Conservation (phyloP, 2,888 invertebrate species). For the Lycocerus yunnanus region DNA sequence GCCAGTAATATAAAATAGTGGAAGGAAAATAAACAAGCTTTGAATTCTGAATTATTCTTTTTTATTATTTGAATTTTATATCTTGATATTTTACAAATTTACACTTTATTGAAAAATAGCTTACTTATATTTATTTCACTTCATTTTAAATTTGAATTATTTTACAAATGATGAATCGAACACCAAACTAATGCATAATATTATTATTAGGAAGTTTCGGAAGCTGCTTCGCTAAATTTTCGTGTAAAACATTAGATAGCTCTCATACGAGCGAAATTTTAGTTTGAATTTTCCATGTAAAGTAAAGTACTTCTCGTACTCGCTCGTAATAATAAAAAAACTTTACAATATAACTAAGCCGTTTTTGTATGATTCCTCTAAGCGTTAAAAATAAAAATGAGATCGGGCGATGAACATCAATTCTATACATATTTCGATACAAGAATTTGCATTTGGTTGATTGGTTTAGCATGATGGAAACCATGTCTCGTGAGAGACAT, state of each 20-base stretch:
- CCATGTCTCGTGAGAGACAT: constrained; percentile 39
- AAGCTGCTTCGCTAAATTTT: background rate
- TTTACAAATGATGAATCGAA: background rate
- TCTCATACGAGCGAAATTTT: background rate
- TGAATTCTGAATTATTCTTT: constrained; percentile 1
- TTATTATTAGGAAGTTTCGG: no score
- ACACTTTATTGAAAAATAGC: background rate
- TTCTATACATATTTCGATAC: constrained; percentile 29
- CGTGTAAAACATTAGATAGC: background rate
- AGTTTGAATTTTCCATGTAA: background rate
- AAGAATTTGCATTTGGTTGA: constrained; percentile 40
- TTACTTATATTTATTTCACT: background rate
- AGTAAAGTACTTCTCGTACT: background rate
- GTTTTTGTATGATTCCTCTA: background rate
- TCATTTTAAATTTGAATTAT: background rate
- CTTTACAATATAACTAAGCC: background rate
- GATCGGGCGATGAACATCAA: constrained; percentile 9
- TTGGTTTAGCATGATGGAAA: constrained; percentile 44
- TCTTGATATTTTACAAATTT: background rate
- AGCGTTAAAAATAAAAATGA: background rate
- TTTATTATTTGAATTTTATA: background rate
- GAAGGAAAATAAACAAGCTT: constrained; percentile 30
- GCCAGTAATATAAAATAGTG: constrained; percentile 40
- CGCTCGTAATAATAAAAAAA: no score
- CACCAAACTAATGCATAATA: no score